A percentile compares a stretch with the other conserved stretches of the same genome.
phyloP scores from a whole-genome alignment of 2,113 vertebrate genomes.

The Abramis brama region DNA sequence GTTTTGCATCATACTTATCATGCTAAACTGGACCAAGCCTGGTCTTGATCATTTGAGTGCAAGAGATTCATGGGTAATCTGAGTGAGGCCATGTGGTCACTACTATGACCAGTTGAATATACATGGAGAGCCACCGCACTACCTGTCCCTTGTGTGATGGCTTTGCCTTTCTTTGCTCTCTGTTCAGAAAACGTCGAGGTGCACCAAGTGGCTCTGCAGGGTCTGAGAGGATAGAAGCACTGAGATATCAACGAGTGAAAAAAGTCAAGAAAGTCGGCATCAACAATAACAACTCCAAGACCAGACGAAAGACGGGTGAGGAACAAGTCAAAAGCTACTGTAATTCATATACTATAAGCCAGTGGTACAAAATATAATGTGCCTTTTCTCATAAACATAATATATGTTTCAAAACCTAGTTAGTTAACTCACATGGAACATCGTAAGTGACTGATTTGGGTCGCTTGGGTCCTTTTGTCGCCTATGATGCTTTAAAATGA shows the following conservation, averaged over 20 bases:
- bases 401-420: not conserved
- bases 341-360: not conserved
- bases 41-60: conserved; percentile 46
- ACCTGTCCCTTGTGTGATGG: conserved; percentile 61
- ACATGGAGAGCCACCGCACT: conserved; percentile 52
- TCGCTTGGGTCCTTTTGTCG: not conserved
- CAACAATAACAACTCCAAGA: conserved; percentile 94
- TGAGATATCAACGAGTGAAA: conserved; percentile 98
- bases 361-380: not conserved
- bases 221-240: conserved; percentile 99
- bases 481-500: not conserved
- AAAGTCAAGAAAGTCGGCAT: conserved; percentile 95
- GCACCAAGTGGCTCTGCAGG: conserved; percentile 82
- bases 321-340: not conserved
- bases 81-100: conserved; percentile 51
- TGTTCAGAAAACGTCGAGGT: conserved; percentile 82
- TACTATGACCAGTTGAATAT: conserved; percentile 62
- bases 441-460: not conserved
- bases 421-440: not conserved
- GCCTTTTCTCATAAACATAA: not conserved
- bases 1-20: conserved; percentile 44
- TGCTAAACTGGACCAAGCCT: conserved; percentile 48
- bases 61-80: conserved; percentile 60
- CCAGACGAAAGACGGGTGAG: conserved; percentile 94
- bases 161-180: conserved; percentile 65